These are phyloP conservation scores for Vesta saturnalis DNA, from an alignment of 2,888 invertebrate species.

Conservation along the genomic window DNA sequence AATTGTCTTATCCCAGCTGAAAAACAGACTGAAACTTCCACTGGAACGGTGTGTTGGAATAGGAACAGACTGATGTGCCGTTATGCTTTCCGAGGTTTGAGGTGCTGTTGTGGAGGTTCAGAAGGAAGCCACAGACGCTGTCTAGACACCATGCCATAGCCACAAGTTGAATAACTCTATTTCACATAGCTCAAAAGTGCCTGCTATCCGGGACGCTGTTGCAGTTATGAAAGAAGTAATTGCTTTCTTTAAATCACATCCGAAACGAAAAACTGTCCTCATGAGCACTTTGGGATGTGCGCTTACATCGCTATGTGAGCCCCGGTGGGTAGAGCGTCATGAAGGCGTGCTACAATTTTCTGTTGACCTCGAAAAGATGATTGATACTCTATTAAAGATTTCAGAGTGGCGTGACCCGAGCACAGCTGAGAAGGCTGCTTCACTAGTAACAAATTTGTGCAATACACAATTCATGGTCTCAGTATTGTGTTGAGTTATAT, in stretches of 20 bases:
- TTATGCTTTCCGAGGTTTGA: too few relatives aligned
- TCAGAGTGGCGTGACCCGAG: background rate
- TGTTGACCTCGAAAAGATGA: background rate
- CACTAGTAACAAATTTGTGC: background rate
- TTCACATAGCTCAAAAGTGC: background rate
- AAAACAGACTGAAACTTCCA: background rate
- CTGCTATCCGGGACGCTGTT: too few relatives aligned
- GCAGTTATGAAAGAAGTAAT: too few relatives aligned
- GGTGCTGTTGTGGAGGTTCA: background rate
- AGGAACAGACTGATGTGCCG: background rate
- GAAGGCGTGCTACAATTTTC: too few relatives aligned
- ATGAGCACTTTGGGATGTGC: too few relatives aligned
- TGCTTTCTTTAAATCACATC: background rate
- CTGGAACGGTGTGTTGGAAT: background rate
- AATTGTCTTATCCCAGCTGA: background rate
- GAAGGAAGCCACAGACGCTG: background rate
- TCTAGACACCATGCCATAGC: background rate
- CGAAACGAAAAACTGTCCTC: too few relatives aligned
- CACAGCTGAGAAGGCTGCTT: background rate
- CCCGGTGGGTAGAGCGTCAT: background rate
- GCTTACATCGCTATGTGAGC: too few relatives aligned
- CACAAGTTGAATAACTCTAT: background rate
- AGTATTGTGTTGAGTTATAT: background rate
- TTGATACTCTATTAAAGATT: background rate
- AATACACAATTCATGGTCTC: too few relatives aligned